These are phyloP conservation scores for Pollenia labialis DNA, from an alignment of 2,888 invertebrate genomes.

Conservation along the genomic window DNA sequence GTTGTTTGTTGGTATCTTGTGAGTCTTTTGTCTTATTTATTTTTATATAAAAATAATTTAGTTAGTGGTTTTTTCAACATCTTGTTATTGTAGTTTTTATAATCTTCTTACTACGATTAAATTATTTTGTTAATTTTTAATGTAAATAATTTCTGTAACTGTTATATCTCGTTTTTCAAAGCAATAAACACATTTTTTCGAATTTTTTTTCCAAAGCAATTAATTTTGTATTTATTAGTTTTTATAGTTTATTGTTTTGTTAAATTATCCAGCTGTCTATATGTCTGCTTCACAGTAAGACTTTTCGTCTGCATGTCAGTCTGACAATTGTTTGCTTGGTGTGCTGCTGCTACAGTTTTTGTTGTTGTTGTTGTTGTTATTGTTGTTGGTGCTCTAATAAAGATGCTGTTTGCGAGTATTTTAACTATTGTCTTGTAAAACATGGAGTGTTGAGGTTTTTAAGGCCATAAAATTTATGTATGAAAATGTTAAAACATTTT, in stretches of 20 bases:
- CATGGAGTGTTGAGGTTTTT: constrained; percentile 60
- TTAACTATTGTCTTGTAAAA: constrained; percentile 59
- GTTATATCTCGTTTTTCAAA: constrained; percentile 36
- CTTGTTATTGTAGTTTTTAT: constrained; percentile 35
- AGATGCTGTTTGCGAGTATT: constrained; percentile 56
- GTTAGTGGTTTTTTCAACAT: constrained; percentile 19
- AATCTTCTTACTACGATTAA: constrained; percentile 12
- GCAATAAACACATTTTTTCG: constrained; percentile 50
- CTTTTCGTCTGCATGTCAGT: constrained; percentile 16
- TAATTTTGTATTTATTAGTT: constrained; percentile 66
- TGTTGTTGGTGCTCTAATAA: constrained; percentile 60
- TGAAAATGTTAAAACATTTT: constrained; percentile 61
- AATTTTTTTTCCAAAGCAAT: constrained; percentile 51
- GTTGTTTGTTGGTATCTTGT: not conserved
- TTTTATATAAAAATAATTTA: constrained; percentile 35
- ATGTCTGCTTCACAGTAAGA: not conserved
- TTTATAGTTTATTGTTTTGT: constrained; percentile 41
- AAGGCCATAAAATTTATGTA: constrained; percentile 63
- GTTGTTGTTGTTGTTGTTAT: not conserved
- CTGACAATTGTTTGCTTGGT: not conserved
- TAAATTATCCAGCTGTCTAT: not conserved
- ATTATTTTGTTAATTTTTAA: constrained; percentile 46
- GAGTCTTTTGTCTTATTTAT: constrained; percentile 1
- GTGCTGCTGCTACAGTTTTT: not conserved
- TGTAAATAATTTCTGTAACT: constrained; percentile 44